Conservation (phyloP, 2,797 vertebrate species). For the Margarornis squamiger region DNA sequence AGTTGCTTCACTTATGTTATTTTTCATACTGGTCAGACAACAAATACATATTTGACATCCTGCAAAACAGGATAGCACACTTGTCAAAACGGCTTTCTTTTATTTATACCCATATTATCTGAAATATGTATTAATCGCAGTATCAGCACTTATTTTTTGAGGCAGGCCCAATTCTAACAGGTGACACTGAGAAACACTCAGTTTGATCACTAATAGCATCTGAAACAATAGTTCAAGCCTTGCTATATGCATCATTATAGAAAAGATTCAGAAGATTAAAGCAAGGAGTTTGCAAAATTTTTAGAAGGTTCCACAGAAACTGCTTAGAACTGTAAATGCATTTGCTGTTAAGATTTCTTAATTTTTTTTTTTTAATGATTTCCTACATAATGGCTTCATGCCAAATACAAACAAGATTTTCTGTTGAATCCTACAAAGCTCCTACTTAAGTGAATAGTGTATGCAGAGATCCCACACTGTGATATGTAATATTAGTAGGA, state of each 20-base stretch:
- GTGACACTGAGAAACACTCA: neutral
- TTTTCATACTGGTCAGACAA: neutral
- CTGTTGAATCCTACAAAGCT: neutral
- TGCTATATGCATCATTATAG: neutral
- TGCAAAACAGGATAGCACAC: neutral
- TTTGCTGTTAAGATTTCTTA: neutral
- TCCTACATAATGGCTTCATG: neutral
- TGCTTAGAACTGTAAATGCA: neutral
- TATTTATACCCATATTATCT: neutral
- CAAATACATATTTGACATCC: neutral
- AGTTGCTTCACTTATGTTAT: neutral
- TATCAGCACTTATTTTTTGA: neutral
- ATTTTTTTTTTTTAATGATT: neutral
- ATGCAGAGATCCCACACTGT: neutral
- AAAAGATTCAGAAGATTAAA: neutral
- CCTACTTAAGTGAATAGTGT: neutral
- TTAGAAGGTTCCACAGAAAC: neutral
- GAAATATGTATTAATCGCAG: neutral
- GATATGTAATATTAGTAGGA: neutral
- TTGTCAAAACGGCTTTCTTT: neutral
- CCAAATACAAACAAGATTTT: neutral
- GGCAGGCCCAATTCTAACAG: neutral
- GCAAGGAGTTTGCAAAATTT: neutral
- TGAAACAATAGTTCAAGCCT: neutral
- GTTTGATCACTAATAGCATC: neutral